Evolutionary conservation across 2,797 vertebrate species (phyloP).

Genomic region (Gorsachius magnificus): DNA sequence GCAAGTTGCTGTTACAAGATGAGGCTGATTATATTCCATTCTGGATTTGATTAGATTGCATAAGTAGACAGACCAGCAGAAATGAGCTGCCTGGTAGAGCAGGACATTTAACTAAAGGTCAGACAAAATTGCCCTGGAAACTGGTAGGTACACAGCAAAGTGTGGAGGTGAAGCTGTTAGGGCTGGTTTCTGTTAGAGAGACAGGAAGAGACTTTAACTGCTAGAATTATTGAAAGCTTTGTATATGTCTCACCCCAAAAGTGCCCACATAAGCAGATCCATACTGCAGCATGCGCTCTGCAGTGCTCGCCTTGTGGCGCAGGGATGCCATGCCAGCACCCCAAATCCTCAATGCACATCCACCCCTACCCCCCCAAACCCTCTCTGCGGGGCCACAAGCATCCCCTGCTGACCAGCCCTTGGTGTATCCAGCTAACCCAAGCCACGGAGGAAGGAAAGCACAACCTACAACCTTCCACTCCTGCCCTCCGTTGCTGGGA

Average conservation of each 20-base stretch:
- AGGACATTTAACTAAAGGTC: slow-evolving; percentile 70
- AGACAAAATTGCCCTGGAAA: slow-evolving; percentile 64
- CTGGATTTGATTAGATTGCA: slow-evolving; percentile 64
- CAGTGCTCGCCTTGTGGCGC: not conserved
- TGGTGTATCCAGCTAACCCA: not conserved
- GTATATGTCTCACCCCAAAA: not conserved
- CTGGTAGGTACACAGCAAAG: not conserved
- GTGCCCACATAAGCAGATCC: not conserved
- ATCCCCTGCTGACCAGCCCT: not conserved
- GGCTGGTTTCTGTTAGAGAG: not conserved
- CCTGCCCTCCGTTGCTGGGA: not conserved
- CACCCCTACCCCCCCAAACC: not conserved
- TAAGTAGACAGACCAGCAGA: slow-evolving; percentile 63
- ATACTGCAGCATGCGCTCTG: not conserved
- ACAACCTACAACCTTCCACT: not conserved
- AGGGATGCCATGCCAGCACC: not conserved
- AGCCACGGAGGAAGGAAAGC: not conserved
- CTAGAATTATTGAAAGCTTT: not conserved
- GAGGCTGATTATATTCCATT: slow-evolving; percentile 65
- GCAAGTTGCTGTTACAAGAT: slow-evolving; percentile 39
- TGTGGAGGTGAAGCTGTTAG: slow-evolving; percentile 13
- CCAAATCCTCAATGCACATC: not conserved
- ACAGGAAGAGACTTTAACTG: not conserved
- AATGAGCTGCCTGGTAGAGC: slow-evolving; percentile 59
- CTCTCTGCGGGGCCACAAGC: not conserved